These are phyloP conservation scores for Pilophorus perplexus DNA, from an alignment of 2,888 invertebrate species.

Conservation along the genomic window DNA sequence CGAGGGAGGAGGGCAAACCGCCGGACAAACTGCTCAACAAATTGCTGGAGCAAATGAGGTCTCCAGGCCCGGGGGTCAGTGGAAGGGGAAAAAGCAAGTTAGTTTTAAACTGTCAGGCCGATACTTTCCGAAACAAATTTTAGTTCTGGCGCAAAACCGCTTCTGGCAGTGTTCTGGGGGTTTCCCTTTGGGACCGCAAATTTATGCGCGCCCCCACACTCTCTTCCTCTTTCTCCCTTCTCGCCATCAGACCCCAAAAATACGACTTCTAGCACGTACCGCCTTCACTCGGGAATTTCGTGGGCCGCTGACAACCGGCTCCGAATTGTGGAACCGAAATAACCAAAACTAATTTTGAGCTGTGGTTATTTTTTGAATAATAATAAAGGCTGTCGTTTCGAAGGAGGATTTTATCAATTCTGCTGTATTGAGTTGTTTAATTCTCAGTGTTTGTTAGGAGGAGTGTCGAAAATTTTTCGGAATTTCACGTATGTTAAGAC, in stretches of 20 bases:
- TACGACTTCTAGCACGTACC: neutral
- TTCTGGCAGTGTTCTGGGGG: slow-evolving; percentile 18
- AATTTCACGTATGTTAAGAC: too few species aligned
- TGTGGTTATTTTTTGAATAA: too few species aligned
- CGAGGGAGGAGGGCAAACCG: slow-evolving; percentile 15
- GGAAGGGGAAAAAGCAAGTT: neutral
- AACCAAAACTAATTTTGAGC: too few species aligned
- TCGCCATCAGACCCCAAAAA: neutral
- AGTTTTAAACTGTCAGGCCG: slow-evolving; percentile 33
- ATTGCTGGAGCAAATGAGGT: slow-evolving; percentile 13
- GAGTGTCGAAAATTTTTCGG: too few species aligned
- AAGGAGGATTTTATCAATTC: too few species aligned
- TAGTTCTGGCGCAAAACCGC: neutral
- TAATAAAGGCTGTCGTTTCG: too few species aligned
- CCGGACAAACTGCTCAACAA: slow-evolving; percentile 36
- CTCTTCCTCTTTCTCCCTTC: neutral
- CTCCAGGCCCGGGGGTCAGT: neutral
- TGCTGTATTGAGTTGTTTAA: too few species aligned
- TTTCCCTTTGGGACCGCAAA: slow-evolving; percentile 13
- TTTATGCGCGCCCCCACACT: slow-evolving; percentile 17
- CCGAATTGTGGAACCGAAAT: too few species aligned
- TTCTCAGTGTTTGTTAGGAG: too few species aligned
- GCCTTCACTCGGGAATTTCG: neutral
- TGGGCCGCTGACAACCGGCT: neutral
- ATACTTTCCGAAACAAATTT: slow-evolving; percentile 34